Percentiles rank a stretch among this genome's conserved stretches.
Evolutionary conservation across 1,140 invertebrate genomes (phyloP).

Genomic region (Melitaea cinxia): DNA sequence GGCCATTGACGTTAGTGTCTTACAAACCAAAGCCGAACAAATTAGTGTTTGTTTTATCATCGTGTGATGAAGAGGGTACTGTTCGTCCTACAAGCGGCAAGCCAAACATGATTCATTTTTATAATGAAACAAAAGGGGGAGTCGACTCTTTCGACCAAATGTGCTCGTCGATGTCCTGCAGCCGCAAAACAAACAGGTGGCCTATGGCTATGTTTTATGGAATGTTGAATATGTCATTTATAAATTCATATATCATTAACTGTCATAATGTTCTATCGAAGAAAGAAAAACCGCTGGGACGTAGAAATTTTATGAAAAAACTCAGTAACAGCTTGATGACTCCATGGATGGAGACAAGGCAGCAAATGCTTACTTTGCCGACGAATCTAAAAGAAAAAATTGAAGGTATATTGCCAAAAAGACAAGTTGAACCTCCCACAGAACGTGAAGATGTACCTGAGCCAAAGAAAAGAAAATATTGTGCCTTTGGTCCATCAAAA

Average conservation of each 20-base stretch:
- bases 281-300: constrained; percentile 32
- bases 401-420: constrained; percentile 12
- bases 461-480: constrained; percentile 39
- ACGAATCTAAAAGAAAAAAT: constrained; percentile 31
- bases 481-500: constrained; percentile 39
- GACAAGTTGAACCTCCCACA: no score
- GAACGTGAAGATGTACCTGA: constrained; percentile 20
- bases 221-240: constrained; percentile 36
- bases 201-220: no score
- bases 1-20: constrained; percentile 26
- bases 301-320: constrained; percentile 11
- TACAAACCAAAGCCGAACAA: constrained; percentile 58
- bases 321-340: constrained; percentile 23
- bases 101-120: constrained; percentile 40
- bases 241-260: constrained; percentile 37
- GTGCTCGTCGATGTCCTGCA: constrained; percentile 51
- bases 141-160: no score
- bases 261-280: constrained; percentile 33
- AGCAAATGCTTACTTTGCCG: constrained; percentile 20
- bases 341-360: constrained; percentile 28
- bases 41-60: no score
- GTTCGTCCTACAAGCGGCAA: no score
- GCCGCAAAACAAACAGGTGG: constrained; percentile 52
- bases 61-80: constrained; percentile 38
- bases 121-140: constrained; percentile 30